phyloP scores from a whole-genome alignment of 2,113 vertebrate species.

The Setophaga coronata region DNA sequence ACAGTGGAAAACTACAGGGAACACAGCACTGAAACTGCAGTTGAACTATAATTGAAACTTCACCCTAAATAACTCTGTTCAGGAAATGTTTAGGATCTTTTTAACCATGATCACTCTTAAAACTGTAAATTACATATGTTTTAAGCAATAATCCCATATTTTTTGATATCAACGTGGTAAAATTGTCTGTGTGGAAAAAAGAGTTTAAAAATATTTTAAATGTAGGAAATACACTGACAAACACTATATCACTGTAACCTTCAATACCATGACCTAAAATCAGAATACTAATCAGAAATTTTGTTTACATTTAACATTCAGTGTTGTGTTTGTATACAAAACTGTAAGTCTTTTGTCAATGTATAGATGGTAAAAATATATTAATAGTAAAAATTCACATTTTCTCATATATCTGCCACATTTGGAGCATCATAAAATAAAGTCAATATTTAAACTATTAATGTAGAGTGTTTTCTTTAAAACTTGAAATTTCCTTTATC shows the following conservation, averaged over 20 bases:
- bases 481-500: background rate
- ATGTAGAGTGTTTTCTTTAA: background rate
- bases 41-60: background rate
- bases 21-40: background rate
- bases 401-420: background rate
- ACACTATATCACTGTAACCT: background rate
- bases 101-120: background rate
- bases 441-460: background rate
- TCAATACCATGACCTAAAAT: background rate
- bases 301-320: background rate
- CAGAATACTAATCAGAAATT: background rate
- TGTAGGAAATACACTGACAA: background rate
- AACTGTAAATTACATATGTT: background rate
- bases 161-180: background rate
- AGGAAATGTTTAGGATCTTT: background rate
- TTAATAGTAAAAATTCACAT: background rate
- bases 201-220: background rate
- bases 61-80: background rate
- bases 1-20: background rate
- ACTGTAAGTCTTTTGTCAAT: background rate
- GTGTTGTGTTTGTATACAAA: background rate
- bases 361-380: background rate
- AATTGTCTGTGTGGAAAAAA: background rate
- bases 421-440: background rate
- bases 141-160: background rate